Conservation (phyloP, 1,140 invertebrate species). For the Chironomus tepperi region DNA sequence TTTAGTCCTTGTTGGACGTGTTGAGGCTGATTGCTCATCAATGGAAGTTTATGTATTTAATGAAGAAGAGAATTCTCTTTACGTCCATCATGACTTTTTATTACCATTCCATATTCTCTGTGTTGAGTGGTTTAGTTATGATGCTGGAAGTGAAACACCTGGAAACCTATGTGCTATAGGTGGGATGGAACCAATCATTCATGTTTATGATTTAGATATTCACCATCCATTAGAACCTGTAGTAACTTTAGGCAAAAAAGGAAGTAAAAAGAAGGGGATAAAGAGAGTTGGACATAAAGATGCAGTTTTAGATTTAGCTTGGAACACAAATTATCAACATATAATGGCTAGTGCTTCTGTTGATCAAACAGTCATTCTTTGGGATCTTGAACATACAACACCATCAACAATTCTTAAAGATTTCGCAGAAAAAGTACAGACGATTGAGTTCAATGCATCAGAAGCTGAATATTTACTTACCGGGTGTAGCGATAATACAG, state of each 20-base stretch:
- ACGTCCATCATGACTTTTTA: conserved; percentile 88
- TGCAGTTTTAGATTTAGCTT: conserved; percentile 83
- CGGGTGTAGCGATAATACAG: conserved; percentile 59
- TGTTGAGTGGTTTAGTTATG: conserved; percentile 85
- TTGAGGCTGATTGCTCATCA: conserved; percentile 71
- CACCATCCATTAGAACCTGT: conserved; percentile 82
- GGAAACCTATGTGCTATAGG: conserved; percentile 88
- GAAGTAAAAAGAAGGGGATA: conserved; percentile 61
- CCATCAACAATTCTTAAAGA: conserved; percentile 62
- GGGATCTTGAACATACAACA: conserved; percentile 78
- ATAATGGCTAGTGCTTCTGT: conserved; percentile 86
- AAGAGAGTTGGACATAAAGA: conserved; percentile 71
- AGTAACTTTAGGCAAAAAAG: conserved; percentile 66
- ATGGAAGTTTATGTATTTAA: conserved; percentile 93
- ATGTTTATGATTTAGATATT: conserved; percentile 92
- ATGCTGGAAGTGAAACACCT: conserved; percentile 47
- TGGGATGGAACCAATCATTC: conserved; percentile 82
- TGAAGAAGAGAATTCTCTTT: conserved; percentile 75
- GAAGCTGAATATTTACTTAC: conserved; percentile 73
- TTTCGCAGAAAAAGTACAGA: conserved; percentile 78
- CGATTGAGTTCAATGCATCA: conserved; percentile 77
- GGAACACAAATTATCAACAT: conserved; percentile 76
- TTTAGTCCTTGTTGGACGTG: conserved; percentile 78
- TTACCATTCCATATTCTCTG: conserved; percentile 81
- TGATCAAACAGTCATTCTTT: conserved; percentile 79